Evolutionary conservation across 2,797 vertebrate species (phyloP).

Genomic region (Pantherophis alleghaniensis): DNA sequence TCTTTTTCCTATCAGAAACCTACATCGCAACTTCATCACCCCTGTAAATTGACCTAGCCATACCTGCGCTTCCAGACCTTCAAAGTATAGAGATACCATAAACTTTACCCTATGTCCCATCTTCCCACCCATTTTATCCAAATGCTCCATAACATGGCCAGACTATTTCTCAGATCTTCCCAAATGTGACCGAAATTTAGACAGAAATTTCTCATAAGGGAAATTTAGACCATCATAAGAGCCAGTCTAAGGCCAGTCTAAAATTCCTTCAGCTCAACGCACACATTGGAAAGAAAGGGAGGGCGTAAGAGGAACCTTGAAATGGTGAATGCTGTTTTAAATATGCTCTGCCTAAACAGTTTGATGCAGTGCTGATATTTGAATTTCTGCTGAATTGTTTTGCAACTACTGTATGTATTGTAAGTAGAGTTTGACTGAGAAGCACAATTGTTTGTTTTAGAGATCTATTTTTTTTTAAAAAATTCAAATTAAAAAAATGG

Average conservation of each 20-base stretch:
- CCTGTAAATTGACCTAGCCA: background rate
- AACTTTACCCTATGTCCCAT: background rate
- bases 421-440: conserved; percentile 28
- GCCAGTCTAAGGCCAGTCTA: background rate
- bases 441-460: conserved; percentile 32
- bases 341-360: background rate
- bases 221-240: background rate
- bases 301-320: background rate
- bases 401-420: background rate
- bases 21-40: background rate
- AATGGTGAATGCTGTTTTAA: background rate
- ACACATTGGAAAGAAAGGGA: background rate
- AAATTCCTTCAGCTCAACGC: background rate
- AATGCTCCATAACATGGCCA: background rate
- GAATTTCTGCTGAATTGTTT: conserved; percentile 40
- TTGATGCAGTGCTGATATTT: background rate
- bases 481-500: too few relatives aligned
- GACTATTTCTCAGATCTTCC: background rate
- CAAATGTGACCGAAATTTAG: background rate
- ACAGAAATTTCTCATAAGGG: background rate
- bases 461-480: background rate
- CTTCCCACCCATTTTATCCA: background rate
- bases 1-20: background rate
- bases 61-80: background rate
- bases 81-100: background rate